Evolutionary conservation across 1,140 invertebrate species (phyloP).

Genomic region (Bombus picipes): DNA sequence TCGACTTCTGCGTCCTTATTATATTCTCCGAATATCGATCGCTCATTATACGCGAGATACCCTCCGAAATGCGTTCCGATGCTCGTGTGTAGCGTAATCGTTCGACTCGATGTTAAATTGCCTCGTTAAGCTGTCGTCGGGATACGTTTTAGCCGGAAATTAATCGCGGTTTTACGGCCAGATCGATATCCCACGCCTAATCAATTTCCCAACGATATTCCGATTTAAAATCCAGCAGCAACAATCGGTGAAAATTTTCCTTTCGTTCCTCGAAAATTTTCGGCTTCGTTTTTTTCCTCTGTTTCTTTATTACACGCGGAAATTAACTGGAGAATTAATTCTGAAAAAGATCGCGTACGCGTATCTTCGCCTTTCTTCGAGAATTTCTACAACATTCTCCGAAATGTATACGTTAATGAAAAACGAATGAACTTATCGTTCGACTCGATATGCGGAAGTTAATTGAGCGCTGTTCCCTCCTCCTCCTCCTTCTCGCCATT

Average conservation of each 20-base stretch:
- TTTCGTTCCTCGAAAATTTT: neutral
- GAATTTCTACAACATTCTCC: no score
- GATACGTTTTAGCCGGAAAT: conserved; percentile 26
- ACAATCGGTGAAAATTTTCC: no score
- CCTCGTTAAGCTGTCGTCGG: conserved; percentile 30
- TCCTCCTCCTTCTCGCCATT: no score
- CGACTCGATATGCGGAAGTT: no score
- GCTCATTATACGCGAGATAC: conserved; percentile 34
- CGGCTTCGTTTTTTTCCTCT: neutral
- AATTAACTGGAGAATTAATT: no score
- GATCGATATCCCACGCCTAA: neutral
- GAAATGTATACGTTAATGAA: no score
- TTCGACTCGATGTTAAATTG: conserved; percentile 14
- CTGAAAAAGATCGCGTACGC: no score
- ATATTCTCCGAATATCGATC: conserved; percentile 28
- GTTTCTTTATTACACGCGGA: neutral
- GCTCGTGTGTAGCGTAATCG: conserved; percentile 7
- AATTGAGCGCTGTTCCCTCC: no score
- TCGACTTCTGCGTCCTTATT: conserved; percentile 41
- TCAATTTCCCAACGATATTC: neutral
- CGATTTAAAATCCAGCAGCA: neutral
- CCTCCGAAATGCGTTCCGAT: conserved; percentile 13
- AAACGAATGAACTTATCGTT: no score
- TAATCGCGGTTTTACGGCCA: conserved; percentile 1
- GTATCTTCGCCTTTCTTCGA: no score